phyloP scores from a whole-genome alignment of 1,140 invertebrate genomes.

The Arion vulgaris region DNA sequence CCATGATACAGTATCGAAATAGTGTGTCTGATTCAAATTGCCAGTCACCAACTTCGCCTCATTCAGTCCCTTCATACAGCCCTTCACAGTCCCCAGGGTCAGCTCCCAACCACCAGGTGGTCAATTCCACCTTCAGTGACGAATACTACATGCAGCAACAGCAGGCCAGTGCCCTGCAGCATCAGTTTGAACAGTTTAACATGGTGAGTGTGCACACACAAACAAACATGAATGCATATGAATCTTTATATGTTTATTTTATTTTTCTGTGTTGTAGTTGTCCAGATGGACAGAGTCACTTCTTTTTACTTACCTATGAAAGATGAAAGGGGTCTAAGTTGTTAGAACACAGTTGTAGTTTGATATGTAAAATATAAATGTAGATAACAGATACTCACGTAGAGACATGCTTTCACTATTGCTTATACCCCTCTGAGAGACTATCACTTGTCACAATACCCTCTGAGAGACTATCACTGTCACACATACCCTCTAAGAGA shows the following conservation, averaged over 20 bases:
- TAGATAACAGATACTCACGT: no score
- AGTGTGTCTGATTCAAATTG: constrained; percentile 71
- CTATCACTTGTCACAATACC: no score
- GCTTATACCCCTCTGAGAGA: no score
- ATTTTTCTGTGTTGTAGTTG: neutral
- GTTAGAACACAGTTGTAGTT: no score
- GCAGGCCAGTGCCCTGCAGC: constrained; percentile 82
- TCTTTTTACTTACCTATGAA: no score
- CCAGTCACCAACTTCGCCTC: constrained; percentile 76
- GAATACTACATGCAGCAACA: constrained; percentile 76
- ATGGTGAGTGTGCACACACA: constrained; percentile 79
- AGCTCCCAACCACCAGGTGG: constrained; percentile 73
- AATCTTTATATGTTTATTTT: neutral
- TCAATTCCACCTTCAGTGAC: constrained; percentile 67
- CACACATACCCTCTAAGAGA: no score
- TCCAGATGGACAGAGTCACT: no score
- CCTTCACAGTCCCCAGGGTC: constrained; percentile 75
- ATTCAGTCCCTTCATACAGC: constrained; percentile 74
- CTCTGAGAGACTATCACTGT: no score
- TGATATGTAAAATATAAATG: no score
- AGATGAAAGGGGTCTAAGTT: no score
- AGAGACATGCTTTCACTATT: no score
- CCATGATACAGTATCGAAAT: constrained; percentile 73
- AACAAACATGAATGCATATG: no score
- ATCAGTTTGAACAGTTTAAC: constrained; percentile 93